Conservation (phyloP, 2,888 invertebrate species). For the Pseudococcus jackbeardsleyi region DNA sequence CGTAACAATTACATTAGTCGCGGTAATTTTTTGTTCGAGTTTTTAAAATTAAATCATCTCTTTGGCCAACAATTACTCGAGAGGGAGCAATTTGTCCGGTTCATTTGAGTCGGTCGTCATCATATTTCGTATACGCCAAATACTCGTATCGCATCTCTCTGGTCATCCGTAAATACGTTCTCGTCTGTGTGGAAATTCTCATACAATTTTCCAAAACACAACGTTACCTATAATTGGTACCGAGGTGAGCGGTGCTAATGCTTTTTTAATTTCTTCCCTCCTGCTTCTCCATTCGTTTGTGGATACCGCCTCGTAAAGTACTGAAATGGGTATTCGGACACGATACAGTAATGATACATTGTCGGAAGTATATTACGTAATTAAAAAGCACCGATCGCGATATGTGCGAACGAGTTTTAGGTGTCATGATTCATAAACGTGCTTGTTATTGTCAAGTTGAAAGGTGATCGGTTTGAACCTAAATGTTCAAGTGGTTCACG, state of each 20-base stretch:
- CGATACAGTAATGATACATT: background rate
- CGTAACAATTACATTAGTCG: slow-evolving; percentile 27
- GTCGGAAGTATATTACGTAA: background rate
- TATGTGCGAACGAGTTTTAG: background rate
- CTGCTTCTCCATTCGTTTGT: background rate
- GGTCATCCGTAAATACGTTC: too few relatives aligned
- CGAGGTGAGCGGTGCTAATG: background rate
- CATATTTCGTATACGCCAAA: background rate
- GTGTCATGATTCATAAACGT: background rate
- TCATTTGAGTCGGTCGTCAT: background rate
- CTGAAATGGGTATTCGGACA: background rate
- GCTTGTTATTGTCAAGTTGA: background rate
- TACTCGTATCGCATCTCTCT: too few relatives aligned
- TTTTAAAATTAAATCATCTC: slow-evolving; percentile 32
- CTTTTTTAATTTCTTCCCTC: slow-evolving; percentile 23
- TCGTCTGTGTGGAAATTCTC: too few relatives aligned
- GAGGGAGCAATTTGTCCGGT: background rate
- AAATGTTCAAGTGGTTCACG: background rate
- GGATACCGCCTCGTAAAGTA: background rate
- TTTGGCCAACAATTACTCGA: background rate
- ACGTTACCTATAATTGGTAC: background rate
- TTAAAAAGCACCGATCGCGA: background rate
- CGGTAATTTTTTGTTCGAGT: slow-evolving; percentile 12
- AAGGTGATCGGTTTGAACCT: background rate
- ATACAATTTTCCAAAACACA: background rate